Percentiles rank a stretch among this genome's conserved stretches.
Evolutionary conservation across 2,888 invertebrate genomes (phyloP).

Genomic region (Cremastobaeus sp.): DNA sequence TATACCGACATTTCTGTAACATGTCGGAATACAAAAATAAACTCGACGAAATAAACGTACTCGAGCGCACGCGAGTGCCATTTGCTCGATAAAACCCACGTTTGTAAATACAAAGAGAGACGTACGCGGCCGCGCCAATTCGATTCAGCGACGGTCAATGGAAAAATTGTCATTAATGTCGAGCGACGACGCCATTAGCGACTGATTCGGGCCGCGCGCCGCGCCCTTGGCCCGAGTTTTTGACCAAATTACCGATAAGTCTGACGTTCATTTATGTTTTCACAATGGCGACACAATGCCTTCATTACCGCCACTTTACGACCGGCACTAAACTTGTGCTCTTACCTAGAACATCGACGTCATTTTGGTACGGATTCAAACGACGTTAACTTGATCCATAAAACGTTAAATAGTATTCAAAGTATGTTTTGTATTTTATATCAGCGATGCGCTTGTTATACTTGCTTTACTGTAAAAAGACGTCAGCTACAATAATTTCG

Average conservation of each 20-base stretch:
- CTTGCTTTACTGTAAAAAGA: no score
- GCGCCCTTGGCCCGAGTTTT: conserved; percentile 7
- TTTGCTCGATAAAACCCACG: no score
- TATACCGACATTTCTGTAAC: no score
- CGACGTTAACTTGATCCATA: conserved; percentile 23
- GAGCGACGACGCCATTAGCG: not conserved
- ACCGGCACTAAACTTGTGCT: conserved; percentile 12
- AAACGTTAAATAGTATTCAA: conserved; percentile 14
- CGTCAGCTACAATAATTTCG: no score
- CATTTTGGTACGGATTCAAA: conserved; percentile 19
- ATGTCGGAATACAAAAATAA: no score
- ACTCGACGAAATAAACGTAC: no score
- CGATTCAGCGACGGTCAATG: not conserved
- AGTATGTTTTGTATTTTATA: conserved; percentile 7
- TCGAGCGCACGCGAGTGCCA: no score
- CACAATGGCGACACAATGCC: conserved; percentile 26
- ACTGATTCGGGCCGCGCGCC: not conserved
- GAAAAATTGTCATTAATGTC: conserved; percentile 3
- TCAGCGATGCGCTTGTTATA: no score
- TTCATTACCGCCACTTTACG: conserved; percentile 42
- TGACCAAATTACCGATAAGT: conserved; percentile 22
- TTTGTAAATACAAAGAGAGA: no score
- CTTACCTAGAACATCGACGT: no score
- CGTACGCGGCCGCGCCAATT: no score
- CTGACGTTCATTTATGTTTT: conserved; percentile 3